Evolutionary conservation across 2,113 vertebrate species (phyloP).

Genomic region (Mola mola): DNA sequence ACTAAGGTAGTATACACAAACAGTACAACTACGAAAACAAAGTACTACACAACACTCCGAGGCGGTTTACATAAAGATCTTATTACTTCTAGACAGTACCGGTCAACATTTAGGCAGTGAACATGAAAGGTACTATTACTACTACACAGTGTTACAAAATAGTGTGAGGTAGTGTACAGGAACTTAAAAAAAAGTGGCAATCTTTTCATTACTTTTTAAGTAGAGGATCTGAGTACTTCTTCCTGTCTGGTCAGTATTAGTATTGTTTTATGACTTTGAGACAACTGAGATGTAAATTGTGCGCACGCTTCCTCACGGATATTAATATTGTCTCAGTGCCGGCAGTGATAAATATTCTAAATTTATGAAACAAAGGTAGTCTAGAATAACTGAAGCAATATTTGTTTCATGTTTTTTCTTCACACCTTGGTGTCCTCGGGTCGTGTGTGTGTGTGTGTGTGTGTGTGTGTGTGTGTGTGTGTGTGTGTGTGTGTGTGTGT

Average conservation of each 20-base stretch:
- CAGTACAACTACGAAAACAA: not conserved
- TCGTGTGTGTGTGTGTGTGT: conserved; percentile 5
- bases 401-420: conserved; percentile 7
- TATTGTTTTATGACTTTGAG: not conserved
- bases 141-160: too few species aligned
- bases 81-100: too few species aligned
- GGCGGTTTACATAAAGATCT: too few species aligned
- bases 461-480: conserved; percentile 5
- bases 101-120: too few species aligned
- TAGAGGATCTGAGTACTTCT: not conserved
- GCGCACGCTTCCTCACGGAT: not conserved
- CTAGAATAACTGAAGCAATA: conserved; percentile 8
- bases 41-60: too few species aligned
- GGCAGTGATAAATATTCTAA: conserved; percentile 9
- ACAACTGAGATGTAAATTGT: not conserved
- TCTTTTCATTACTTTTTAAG: too few species aligned
- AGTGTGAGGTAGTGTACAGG: too few species aligned
- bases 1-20: not conserved
- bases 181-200: too few species aligned
- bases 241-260: not conserved
- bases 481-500: conserved; percentile 16
- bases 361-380: not conserved
- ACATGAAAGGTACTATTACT: too few species aligned
- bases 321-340: not conserved
- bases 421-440: not conserved